Evolutionary conservation across 2,888 invertebrate species (phyloP), one percentile per base, ranked within the genome.

Genomic region (Timema podura): DNA sequence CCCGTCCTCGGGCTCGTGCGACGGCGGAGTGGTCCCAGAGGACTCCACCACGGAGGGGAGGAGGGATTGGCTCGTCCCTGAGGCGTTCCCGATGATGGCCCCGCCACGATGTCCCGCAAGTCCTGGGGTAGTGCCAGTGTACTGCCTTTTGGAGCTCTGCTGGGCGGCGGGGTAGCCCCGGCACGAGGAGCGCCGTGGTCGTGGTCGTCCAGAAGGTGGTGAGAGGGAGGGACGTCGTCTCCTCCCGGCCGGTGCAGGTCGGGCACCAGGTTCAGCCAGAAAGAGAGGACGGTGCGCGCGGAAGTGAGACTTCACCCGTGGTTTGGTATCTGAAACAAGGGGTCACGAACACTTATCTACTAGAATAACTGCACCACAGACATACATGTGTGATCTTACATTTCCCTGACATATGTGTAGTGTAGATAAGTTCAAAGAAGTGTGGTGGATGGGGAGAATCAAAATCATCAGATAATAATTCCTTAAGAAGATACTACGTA

Each of bases 201-300:
- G 73, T 92, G 91, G 75, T 91, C 88, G 73, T 90, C 89, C 2
- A 96, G 86, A 74, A 92, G 89, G 80, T 96, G 96, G 81, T 95
- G 93, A 0, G 91, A 89, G 61, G 88, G 86, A 45, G 93, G 92
- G 5, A 95, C 92, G 76, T 93, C 93, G 76, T 93, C 93, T 8
- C 92, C 91, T 7, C 94, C 93, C 0, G 93, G 93, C 75, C 92
- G 90, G 79, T 94, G 94, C 47, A 94, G 85, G 79, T 96, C 96
- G 48, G 97, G 97, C 71, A 98, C 94, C 67, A 97, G 85, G 79
- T 96, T 95, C 71, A 96, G 81, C 98, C 98, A 98, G 81, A 97
- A 94, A 0, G 96, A 96, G 68, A 97, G 85, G 74, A n/a, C 91
- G 88, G 79, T 96, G 96, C 2, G 96, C 96, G 74, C 96, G 88